Percentiles rank a stretch among this genome's conserved stretches.
These are phyloP conservation scores for Helicolenus hilgendorfi DNA, from an alignment of 2,797 vertebrate genomes.

Conservation along the genomic window DNA sequence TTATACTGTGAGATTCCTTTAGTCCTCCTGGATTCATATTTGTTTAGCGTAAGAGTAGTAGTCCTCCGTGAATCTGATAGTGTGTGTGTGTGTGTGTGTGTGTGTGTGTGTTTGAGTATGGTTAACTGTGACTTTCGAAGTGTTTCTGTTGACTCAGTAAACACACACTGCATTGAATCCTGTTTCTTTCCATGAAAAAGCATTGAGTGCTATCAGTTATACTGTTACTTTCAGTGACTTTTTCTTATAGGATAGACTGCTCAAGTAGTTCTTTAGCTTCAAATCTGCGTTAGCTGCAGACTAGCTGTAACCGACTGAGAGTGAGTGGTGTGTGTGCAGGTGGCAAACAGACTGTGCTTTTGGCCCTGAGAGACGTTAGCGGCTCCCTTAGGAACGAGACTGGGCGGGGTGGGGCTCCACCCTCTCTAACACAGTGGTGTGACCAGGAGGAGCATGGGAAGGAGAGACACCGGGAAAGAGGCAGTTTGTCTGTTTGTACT, in stretches of 20 bases:
- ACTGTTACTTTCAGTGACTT: neutral
- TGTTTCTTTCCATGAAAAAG: constrained; percentile 6
- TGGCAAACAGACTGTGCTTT: constrained; percentile 53
- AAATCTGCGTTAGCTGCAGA: neutral
- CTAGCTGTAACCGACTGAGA: neutral
- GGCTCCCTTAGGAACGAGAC: constrained; percentile 38
- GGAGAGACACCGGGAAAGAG: constrained; percentile 20
- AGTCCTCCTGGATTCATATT: constrained; percentile 32
- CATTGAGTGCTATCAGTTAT: neutral
- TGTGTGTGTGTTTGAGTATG: constrained; percentile 24
- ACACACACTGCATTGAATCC: constrained; percentile 21
- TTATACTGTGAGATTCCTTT: neutral
- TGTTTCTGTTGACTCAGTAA: constrained; percentile 51
- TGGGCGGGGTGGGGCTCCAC: constrained; percentile 51
- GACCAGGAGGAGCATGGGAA: constrained; percentile 72
- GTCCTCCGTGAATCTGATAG: neutral
- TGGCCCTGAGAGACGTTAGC: constrained; percentile 24
- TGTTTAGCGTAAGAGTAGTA: constrained; percentile 1
- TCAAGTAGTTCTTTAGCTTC: neutral
- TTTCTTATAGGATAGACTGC: neutral
- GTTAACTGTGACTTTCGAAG: constrained; percentile 4
- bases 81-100: constrained; percentile 1
- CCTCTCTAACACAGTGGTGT: constrained; percentile 68
- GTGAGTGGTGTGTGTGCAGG: constrained; percentile 31
- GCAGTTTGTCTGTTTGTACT: constrained; percentile 21